Evolutionary conservation across 2,797 vertebrate species (phyloP), one percentile per base, ranked within the genome.

Genomic region (Acrocephalus scirpaceus): DNA sequence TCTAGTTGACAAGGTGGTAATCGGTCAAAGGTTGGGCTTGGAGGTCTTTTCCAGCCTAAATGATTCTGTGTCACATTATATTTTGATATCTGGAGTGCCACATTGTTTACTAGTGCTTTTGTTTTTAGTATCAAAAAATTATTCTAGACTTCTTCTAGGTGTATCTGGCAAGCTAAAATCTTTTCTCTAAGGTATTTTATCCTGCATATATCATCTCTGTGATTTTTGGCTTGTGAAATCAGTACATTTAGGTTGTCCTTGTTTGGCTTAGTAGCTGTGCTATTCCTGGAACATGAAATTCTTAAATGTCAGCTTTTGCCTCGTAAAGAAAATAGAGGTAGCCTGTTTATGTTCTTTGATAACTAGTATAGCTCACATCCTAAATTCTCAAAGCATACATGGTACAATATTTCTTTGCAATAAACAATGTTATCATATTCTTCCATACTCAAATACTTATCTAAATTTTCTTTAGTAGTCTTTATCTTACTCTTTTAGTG

Each of bases 1-100:
- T 45, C 34, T 32, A 17, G 30, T 29, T 66, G 40, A 36, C 34
- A 47, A 32, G 18, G 11, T 72, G 30, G 11, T 20, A 19, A 12
- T 60, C 0, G 0, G 13, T 36, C 40, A 65, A 23, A 72, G 18
- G 25, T 12, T 72, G 40, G 45, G 47, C 13, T 12, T 65, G 25
- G n/a, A 71, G 45, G 16, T 32, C 45, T 65, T 65, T 77, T 84
- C 22, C 53, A 58, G 7, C 21, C 21, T 51, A 51, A 45, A 23
- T 60, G 13, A 60, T 66, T 83, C 45, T 47, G 14, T 50, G 17
- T n/a, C 29, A 60, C 42, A 38, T 21, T 2, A 1, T 67, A 61
- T 87, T 92, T 77, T 85, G 29, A 2, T 79, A 51, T 34, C 75
- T 32, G 45, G 57, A 40, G 9, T 0, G 0, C 20, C 21, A 57